Evolutionary conservation across 35 echinoderm and acorn worm genomes (phyloP), one percentile per base, ranked within the genome.

Genomic region (Lytechinus pictus): DNA sequence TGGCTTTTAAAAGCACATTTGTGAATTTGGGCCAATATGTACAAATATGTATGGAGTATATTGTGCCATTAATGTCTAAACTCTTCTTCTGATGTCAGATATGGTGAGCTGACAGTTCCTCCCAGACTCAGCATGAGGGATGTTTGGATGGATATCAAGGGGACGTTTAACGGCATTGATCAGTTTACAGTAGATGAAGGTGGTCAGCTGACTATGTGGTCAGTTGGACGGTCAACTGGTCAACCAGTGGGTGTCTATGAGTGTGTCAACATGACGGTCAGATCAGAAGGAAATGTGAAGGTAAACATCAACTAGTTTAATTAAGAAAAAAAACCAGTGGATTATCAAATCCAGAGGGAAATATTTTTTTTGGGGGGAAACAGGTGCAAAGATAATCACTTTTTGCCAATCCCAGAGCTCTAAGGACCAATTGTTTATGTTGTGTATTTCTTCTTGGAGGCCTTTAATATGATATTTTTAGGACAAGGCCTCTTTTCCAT

Each of bases 141-240:
- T 58, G 97, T 98, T 28, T 98, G 97, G 97, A 97, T 98, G 95
- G 94, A 98, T 51, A 95, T 98, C 44, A 98, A 96, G 27, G 97
- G 97, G 24, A 97, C 95, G 7, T 94, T 98, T 9, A 95, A 95
- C 24, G 95, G 96, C 27, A 94, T 96, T 9, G 89, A 91, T 27
- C 95, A 98, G 52, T 96, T 98, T 86, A 96, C 94, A 54, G 95
- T 98, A 56, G 97, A 98, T 86, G 96, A 94, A 86, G 95, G 95
- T 33, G 97, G 97, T 10, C 86, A 91, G 27, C 96, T 98, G 8
- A 95, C 94, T 55, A 91, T 97, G 94, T 98, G 97, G 97, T 98
- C 97, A 87, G 94, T 96, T 11, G 97, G 97, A 12, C 95, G 92
- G 44, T 97, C 97, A 1, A 57, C 57, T 11, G 94, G 95, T 61